Conservation (phyloP, 2,113 vertebrate genomes). For the Perca schrenkii region DNA sequence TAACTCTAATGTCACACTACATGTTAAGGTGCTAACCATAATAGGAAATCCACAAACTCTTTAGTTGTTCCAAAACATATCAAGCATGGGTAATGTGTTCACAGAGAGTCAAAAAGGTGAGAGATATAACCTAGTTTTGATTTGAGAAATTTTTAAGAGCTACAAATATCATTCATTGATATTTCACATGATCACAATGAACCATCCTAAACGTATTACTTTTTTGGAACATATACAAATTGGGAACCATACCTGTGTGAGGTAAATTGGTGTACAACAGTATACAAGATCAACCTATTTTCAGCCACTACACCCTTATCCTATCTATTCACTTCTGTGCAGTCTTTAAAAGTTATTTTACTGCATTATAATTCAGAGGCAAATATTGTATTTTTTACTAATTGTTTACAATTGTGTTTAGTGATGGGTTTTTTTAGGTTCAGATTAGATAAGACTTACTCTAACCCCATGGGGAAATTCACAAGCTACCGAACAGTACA, state of each 20-base stretch:
- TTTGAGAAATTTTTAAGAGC: neutral
- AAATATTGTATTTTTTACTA: neutral
- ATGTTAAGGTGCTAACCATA: neutral
- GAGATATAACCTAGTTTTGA: neutral
- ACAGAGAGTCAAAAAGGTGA: neutral
- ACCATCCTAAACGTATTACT: no score
- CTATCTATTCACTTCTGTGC: neutral
- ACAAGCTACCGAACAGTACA: neutral
- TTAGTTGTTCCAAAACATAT: neutral
- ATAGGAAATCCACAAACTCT: neutral
- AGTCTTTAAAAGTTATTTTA: no score
- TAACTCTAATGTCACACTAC: neutral
- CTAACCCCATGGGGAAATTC: neutral
- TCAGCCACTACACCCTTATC: neutral
- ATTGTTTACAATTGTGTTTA: neutral
- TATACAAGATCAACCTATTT: neutral
- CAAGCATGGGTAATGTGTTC: neutral
- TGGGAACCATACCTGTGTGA: no score
- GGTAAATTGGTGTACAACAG: no score
- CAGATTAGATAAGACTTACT: neutral
- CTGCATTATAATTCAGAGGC: neutral
- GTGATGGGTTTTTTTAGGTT: neutral
- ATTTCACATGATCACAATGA: neutral
- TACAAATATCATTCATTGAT: neutral
- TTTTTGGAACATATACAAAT: no score